These are phyloP conservation scores for Phaenicophaeus curvirostris DNA, from an alignment of 2,797 vertebrate species.

Conservation along the genomic window DNA sequence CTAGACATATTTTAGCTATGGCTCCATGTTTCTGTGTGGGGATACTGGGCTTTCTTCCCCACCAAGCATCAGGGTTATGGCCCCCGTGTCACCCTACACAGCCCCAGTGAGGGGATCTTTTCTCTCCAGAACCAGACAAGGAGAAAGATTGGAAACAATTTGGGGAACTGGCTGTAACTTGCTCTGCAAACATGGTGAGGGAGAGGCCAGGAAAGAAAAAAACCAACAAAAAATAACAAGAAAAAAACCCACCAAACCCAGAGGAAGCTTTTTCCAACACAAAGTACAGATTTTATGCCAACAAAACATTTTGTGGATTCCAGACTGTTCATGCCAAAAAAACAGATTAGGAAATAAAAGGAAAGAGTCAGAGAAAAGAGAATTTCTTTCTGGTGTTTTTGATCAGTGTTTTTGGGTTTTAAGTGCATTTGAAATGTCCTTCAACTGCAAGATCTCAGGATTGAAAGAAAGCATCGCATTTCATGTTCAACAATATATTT, in stretches of 20 bases:
- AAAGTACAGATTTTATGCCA: background rate
- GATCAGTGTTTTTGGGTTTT: background rate
- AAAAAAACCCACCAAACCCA: background rate
- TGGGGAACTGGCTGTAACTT: background rate
- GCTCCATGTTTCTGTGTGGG: fast-evolving
- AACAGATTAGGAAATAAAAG: background rate
- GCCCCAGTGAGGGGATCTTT: background rate
- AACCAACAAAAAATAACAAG: too few species aligned
- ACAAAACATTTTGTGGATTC: background rate
- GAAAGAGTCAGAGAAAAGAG: background rate
- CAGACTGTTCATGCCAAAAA: background rate
- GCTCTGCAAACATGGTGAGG: background rate
- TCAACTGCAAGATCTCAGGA: background rate
- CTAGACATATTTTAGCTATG: background rate
- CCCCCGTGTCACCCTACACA: background rate
- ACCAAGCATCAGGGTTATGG: fast-evolving
- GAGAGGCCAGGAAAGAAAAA: background rate
- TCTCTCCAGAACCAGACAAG: background rate
- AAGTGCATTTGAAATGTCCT: background rate
- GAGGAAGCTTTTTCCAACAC: background rate
- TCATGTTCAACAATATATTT: background rate
- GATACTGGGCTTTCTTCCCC: background rate
- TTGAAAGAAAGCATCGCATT: background rate
- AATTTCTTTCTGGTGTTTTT: background rate
- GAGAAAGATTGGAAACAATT: background rate